A percentile compares a stretch with the other conserved stretches of the same genome.
These are phyloP conservation scores for Fulmarus glacialis DNA, from an alignment of 2,113 vertebrate species.

Conservation along the genomic window DNA sequence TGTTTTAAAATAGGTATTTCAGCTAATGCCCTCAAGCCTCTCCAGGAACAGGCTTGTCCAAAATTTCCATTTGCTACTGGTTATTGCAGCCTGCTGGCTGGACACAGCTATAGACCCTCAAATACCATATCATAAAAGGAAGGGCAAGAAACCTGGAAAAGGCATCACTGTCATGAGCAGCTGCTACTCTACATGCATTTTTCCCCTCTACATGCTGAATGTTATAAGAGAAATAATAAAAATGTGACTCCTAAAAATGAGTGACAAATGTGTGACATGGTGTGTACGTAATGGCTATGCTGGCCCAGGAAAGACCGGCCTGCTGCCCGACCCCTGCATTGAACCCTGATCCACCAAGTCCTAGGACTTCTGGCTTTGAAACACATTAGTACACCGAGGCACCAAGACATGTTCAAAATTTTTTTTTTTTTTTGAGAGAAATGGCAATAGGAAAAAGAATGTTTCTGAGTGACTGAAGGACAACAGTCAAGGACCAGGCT, in stretches of 20 bases:
- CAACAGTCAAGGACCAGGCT: background rate
- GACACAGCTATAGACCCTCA: background rate
- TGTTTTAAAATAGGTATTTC: background rate
- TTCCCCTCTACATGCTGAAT: background rate
- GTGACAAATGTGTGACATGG: background rate
- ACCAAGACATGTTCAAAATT: background rate
- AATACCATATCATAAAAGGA: background rate
- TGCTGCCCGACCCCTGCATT: background rate
- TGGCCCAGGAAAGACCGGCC: background rate
- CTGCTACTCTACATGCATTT: background rate
- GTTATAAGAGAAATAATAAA: background rate
- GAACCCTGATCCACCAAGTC: background rate
- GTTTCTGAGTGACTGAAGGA: background rate
- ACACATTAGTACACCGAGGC: background rate
- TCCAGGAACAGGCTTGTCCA: background rate
- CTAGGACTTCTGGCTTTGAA: background rate
- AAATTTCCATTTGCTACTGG: background rate
- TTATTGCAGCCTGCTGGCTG: background rate
- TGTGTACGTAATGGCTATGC: rapidly evolving
- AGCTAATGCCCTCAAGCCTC: background rate
- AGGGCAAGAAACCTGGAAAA: background rate
- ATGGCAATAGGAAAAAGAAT: background rate
- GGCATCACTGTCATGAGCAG: background rate
- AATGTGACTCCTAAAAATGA: background rate
- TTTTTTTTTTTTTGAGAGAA: background rate